Evolutionary conservation across 1,140 invertebrate species (phyloP).

Genomic region (Plodia interpunctella): DNA sequence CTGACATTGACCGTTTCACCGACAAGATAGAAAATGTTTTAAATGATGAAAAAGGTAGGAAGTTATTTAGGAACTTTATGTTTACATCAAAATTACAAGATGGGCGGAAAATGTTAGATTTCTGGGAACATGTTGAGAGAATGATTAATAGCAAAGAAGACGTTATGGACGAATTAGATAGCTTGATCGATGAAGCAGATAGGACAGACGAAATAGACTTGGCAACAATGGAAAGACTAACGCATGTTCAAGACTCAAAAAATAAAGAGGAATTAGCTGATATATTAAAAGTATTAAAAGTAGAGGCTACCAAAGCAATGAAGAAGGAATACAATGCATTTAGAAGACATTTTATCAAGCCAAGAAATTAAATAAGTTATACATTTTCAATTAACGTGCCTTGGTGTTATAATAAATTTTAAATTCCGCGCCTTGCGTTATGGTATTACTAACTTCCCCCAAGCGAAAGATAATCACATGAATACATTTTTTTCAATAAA

Average conservation of each 20-base stretch:
- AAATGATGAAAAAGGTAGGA: slow-evolving; percentile 64
- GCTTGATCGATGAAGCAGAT: slow-evolving; percentile 58
- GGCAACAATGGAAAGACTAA: slow-evolving; percentile 59
- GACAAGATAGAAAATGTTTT: slow-evolving; percentile 74
- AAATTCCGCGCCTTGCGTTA: slow-evolving; percentile 35
- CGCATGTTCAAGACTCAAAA: slow-evolving; percentile 47
- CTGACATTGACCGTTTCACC: slow-evolving; percentile 71
- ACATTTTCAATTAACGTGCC: slow-evolving; percentile 19
- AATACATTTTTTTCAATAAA: too few relatives aligned
- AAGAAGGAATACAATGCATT: slow-evolving; percentile 62
- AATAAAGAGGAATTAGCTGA: slow-evolving; percentile 58
- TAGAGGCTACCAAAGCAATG: slow-evolving; percentile 57
- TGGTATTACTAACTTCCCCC: background rate
- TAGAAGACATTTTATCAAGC: slow-evolving; percentile 50
- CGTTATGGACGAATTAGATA: slow-evolving; percentile 45
- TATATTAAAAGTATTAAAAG: slow-evolving; percentile 56
- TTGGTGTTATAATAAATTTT: slow-evolving; percentile 29
- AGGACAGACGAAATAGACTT: slow-evolving; percentile 67
- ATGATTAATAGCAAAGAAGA: slow-evolving; percentile 44
- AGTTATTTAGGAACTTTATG: slow-evolving; percentile 70
- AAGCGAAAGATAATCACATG: background rate
- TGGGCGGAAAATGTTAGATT: slow-evolving; percentile 52
- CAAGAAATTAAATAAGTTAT: slow-evolving; percentile 24
- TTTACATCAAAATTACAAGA: slow-evolving; percentile 57
- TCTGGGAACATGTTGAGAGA: slow-evolving; percentile 66